Evolutionary conservation across 1,140 invertebrate species (phyloP).

Genomic region (Araneus ventricosus): DNA sequence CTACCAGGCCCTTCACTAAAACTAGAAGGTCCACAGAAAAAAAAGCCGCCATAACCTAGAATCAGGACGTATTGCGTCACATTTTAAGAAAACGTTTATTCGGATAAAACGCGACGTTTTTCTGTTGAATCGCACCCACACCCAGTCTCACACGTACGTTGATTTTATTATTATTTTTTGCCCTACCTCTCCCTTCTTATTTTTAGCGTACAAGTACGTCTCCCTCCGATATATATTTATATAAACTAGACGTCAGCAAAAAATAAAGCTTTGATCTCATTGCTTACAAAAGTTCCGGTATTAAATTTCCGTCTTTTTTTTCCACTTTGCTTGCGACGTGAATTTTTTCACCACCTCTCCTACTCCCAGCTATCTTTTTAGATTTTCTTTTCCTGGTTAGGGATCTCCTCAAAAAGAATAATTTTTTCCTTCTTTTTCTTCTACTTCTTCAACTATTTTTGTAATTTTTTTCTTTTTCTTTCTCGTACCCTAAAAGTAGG

Average conservation of each 20-base stretch:
- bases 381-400: slow-evolving; percentile 44
- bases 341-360: slow-evolving; percentile 37
- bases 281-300: slow-evolving; percentile 72
- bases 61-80: slow-evolving; percentile 40
- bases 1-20: background rate
- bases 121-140: background rate
- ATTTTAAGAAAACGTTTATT: slow-evolving; percentile 72
- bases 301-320: slow-evolving; percentile 69
- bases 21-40: background rate
- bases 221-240: slow-evolving; percentile 66
- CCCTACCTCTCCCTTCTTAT: background rate
- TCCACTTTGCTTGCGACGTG: slow-evolving; percentile 45
- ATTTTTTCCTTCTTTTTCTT: slow-evolving; percentile 41
- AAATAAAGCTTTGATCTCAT: slow-evolving; percentile 75
- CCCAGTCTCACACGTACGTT: background rate
- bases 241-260: slow-evolving; percentile 73
- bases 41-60: background rate
- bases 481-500: background rate
- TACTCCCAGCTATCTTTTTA: background rate
- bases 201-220: slow-evolving; percentile 15
- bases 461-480: slow-evolving; percentile 17
- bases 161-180: slow-evolving; percentile 53
- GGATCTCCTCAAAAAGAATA: slow-evolving; percentile 47
- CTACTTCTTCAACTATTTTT: slow-evolving; percentile 27
- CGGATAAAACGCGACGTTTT: slow-evolving; percentile 43